Percentiles rank a stretch among this genome's conserved stretches.
Evolutionary conservation across 2,113 vertebrate genomes (phyloP).

Genomic region (Reinhardtius hippoglossoides): DNA sequence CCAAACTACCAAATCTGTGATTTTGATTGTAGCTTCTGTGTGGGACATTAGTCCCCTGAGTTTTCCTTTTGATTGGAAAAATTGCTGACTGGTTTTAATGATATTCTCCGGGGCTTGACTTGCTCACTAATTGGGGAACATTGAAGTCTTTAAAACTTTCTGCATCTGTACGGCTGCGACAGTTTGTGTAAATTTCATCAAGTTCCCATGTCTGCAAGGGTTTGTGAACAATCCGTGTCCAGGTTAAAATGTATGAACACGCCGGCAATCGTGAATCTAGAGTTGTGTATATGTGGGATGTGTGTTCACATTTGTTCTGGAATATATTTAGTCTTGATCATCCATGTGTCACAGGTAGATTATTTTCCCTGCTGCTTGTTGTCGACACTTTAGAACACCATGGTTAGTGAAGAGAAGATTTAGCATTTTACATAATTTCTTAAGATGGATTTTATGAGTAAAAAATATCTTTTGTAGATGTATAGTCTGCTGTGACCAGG

Average conservation of each 20-base stretch:
- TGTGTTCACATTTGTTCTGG: neutral
- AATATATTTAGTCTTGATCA: neutral
- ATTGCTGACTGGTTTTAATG: neutral
- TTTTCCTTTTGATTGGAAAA: slow-evolving; percentile 14
- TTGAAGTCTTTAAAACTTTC: neutral
- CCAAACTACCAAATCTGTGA: slow-evolving; percentile 15
- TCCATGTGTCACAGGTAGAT: slow-evolving; percentile 10
- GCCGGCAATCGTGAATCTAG: neutral
- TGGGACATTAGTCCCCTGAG: too few relatives aligned
- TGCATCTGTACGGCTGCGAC: neutral
- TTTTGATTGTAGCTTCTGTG: slow-evolving; percentile 2
- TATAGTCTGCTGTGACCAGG: too few relatives aligned
- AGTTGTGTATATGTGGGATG: neutral
- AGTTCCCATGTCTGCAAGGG: neutral
- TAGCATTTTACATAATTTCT: neutral
- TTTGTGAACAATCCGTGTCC: neutral
- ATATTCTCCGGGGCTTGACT: neutral
- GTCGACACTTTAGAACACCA: neutral
- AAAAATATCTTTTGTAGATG: slow-evolving; percentile 1
- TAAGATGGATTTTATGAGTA: slow-evolving; percentile 22
- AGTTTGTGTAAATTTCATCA: neutral
- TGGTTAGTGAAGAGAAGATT: neutral
- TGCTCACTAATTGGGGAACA: neutral
- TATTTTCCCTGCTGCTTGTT: neutral
- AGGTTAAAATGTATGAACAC: too few relatives aligned